Base-by-base conservation (phyloP, 23 tunicate genomes). In the Clavelina lepadiformis region DNA sequence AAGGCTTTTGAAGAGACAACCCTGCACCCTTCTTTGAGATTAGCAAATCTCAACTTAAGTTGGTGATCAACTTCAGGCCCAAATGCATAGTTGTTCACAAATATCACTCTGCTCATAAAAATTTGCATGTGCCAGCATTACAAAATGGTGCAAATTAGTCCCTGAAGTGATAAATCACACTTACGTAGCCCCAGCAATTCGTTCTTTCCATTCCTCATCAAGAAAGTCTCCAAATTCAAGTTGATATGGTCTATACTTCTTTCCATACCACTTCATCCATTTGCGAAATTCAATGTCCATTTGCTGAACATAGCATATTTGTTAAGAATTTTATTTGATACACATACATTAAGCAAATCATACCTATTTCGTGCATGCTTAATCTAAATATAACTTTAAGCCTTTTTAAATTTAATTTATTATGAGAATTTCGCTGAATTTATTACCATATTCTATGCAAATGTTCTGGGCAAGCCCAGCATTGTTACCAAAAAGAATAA, bases 241-340 rank as follows among this genome's bases (percentile, higher is more conserved):
- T 34, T 77, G 29, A 47, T 68, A 91, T 22, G 91, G 91, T 29
- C 91, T 67, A 45, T 71, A 77, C 25, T 72, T 82, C 49, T 91
- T 82, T 1, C 98, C 98, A 61, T 91, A 91, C 92, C 92, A 91
- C 51, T 55, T 71, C 98, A 91, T 91, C 86, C 91, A 82, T 50
- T 75, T 71, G 31, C 53, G 60, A 60, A 76, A 91, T 45, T 91
- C 80, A 36, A 32, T 72, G 67, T 91, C 98, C 98, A 91, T 91
- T 60, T 65, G 65, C 91, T 82, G 29, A 21, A 36, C 60, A 22
- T 21, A 56, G 15, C 0, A 19, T 11, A 41, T 11, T 26, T 54
- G n/a, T n/a, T n/a, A n/a, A n/a, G n/a, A n/a, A n/a, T n/a, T n/a
- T n/a, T n/a, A n/a, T n/a, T n/a, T n/a, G n/a, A n/a, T n/a, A n/a